Evolutionary conservation across 2,888 invertebrate genomes (phyloP), one percentile per base, ranked within the genome.

Genomic region (Rotaria sp.): DNA sequence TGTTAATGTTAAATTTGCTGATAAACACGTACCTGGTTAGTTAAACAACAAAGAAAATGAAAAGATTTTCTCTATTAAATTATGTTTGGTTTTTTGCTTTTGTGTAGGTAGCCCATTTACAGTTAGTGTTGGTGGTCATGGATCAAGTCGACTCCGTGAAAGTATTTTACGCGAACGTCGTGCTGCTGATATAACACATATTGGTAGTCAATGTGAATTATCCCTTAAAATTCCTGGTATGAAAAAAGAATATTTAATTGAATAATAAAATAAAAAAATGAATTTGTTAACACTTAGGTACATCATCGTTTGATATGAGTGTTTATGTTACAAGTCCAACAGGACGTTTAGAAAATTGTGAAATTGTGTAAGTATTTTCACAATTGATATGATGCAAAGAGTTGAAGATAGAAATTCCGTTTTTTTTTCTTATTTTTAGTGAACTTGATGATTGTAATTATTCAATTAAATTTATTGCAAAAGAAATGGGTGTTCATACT

Each of bases 401-500:
- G n/a, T 84, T 13, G 84, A 15, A 45, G 11, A 18, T 4, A 84
- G 15, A 21, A 38, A 18, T 38, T 8, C 1, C 15, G n/a, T n/a
- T n/a, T 11, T 38, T 18, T 50, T 97, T 97, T 91, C 94, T 96
- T 10, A 96, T 96, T 86, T 87, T 21, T 38, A 67, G 67, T 86
- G 90, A 89, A 91, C 91, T 88, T 85, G 90, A 90, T 35, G 90
- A 90, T 86, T 89, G 88, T 88, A 90, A 90, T 87, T 91, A 91
- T 89, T 89, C 89, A 86, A 89, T 91, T 87, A 89, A 89, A 87
- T 90, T 91, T 88, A 90, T 91, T 45, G 91, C 91, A 85, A 96
- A 96, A 92, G 96, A 97, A 92, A 93, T 97, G 89, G 98, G 98
- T 1, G 94, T 97, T 4, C 98, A 99, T 92, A 97, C 96, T 0